Evolutionary conservation across 2,888 invertebrate genomes (phyloP).

Genomic region (Caenorhabditis macrosperma): DNA sequence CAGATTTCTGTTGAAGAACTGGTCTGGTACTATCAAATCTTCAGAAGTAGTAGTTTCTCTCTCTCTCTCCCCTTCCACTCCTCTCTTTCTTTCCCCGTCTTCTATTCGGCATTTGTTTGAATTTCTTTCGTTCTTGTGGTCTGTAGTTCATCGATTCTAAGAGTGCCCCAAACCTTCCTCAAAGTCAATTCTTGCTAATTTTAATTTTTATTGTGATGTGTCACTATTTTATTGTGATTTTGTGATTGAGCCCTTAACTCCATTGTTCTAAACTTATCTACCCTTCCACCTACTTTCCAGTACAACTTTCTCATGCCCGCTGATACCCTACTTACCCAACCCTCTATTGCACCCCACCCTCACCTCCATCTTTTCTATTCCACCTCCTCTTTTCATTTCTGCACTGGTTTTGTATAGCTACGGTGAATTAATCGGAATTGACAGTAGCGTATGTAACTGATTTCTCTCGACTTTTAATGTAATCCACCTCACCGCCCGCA

Average conservation of each 20-base stretch:
- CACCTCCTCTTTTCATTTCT: slow-evolving; percentile 14
- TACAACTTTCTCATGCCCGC: slow-evolving; percentile 19
- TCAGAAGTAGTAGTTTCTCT: slow-evolving; percentile 13
- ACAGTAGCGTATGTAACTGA: slow-evolving; percentile 40
- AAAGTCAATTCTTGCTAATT: slow-evolving; percentile 39
- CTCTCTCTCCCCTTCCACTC: slow-evolving; percentile 1
- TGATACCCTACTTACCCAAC: neutral
- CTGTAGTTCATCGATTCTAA: slow-evolving; percentile 39
- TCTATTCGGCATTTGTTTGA: slow-evolving; percentile 43
- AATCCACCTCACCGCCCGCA: slow-evolving; percentile 16
- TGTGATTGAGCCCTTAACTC: slow-evolving; percentile 33
- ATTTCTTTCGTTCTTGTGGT: slow-evolving; percentile 52
- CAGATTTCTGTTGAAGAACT: slow-evolving; percentile 43
- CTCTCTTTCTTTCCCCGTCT: slow-evolving; percentile 25
- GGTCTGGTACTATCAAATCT: slow-evolving; percentile 40
- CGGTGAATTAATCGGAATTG: slow-evolving; percentile 26
- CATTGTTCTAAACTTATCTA: too few species aligned
- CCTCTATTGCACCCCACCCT: neutral
- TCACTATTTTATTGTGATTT: slow-evolving; percentile 42
- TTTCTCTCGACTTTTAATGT: slow-evolving; percentile 12
- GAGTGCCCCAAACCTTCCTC: slow-evolving; percentile 14
- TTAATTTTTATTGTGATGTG: slow-evolving; percentile 43
- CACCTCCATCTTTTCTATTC: slow-evolving; percentile 6
- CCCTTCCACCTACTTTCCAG: slow-evolving; percentile 1
- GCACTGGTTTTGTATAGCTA: slow-evolving; percentile 52